Base-by-base conservation (phyloP, 2,113 vertebrate species). In the Semicossyphus pulcher region DNA sequence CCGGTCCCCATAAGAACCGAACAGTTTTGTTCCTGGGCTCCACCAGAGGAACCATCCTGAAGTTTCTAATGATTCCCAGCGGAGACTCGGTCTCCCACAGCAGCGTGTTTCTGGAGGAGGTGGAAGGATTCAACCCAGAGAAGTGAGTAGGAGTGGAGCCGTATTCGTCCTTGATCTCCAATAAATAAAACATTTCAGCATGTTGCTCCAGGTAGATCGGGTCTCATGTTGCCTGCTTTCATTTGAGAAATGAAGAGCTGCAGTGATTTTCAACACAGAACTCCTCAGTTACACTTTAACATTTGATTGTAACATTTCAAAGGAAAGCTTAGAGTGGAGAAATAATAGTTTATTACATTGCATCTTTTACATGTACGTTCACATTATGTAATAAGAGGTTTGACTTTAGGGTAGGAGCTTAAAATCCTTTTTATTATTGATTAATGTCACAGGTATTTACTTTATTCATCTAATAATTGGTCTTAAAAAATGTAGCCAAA, bases 11-110 rank as follows among this genome's bases (percentile, higher is more conserved):
- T 88, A 95, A 94, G 62, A 98, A 99, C 89, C 93, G 95, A 21
- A 99, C 97, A 0, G 93, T 99, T 25, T 87, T 98, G 66, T 99
- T 99, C 89, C 92, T 99, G 89, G 97, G 95, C 39, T 97, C 97
- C 1, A 96, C 96, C 81, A 93, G 93, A 0, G 97, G 97, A 80
- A 97, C 95, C 0, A 58, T 99, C 74, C 95, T 99, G 79, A 99
- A 99, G 80, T 99, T 99, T 85, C 95, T 98, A 12, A 92, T 98
- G 85, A 81, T 91, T 49, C 94, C 96, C 82, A 95, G 89, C 0
- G 75, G 93, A 79, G 96, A 91, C 78, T 74, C 91, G 0, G 85
- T 90, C 0, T 91, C 92, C 45, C 95, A 91, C 86, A 91, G 89
- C 86, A 97, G 94, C 4, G 37, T 97, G 51, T 95, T 99, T 68